Evolutionary conservation across 2,113 vertebrate species (phyloP), one percentile per base, ranked within the genome.

Genomic region (Nycticebus coucang): DNA sequence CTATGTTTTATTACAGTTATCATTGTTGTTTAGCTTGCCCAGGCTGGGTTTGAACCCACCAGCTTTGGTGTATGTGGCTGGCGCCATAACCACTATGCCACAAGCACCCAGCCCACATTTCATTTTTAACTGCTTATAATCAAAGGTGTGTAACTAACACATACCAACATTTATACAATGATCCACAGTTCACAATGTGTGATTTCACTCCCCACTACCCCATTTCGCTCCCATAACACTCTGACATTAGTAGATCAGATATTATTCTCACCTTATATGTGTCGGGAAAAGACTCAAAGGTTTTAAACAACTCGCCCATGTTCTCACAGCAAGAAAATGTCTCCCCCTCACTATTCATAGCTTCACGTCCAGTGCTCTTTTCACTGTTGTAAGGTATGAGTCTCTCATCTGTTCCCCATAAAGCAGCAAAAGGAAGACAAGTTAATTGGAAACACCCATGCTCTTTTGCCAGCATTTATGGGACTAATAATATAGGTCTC

Each of bases 391-490:
- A 50, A 86, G 24, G 30, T 80, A 7, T 41, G 15, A 89, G 28
- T 22, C 28, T 64, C 37, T 91, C 86, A 45, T 89, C 79, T 89
- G 26, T 86, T 93, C 53, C 68, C n/a, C 86, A 86, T 41, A 35
- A 91, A 83, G 64, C 75, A 91, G 83, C 11, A 35, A 79, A 77
- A 85, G 82, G 33, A 91, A 69, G 87, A 90, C 85, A 88, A 92
- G 45, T 89, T 96, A 64, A 96, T 71, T 85, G 68, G 24, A 90
- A 96, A 97, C 80, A 91, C 13, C 7, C 77, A 74, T 5, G 0
- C 17, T 78, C 55, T 85, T 89, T 85, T 71, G 21, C n/a, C 68
- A 94, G 35, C 64, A 77, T 68, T 69, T 53, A 74, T 66, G 57
- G 30, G 82, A 97, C 74, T 87, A 84, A 33, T 75, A 77, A n/a